Percentiles rank a stretch among this genome's conserved stretches.
Conservation (phyloP, 2,888 invertebrate species). For the Lysandra bellargus region DNA sequence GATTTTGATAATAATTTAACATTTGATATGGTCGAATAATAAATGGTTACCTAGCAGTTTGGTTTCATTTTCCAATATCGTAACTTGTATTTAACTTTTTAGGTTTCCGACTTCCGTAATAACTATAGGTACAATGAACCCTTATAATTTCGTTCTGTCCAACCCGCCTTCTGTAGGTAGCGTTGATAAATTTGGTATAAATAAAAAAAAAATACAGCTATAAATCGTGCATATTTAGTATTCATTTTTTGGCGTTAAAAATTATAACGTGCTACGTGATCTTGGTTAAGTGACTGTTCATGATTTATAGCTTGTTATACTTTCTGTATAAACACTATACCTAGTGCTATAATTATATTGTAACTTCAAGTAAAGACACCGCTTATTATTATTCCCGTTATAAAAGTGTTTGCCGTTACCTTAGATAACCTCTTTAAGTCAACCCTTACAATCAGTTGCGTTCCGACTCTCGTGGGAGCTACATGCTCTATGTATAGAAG, state of each 20-base stretch:
- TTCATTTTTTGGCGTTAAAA: no score
- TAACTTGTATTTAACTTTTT: not conserved
- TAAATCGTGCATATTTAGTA: no score
- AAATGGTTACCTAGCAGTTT: not conserved
- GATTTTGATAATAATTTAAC: conserved; percentile 50
- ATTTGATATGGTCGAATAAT: not conserved
- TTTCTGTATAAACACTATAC: not conserved
- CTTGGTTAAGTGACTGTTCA: no score
- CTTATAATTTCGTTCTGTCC: no score
- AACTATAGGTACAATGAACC: no score
- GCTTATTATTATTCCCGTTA: not conserved
- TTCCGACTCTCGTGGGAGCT: not conserved
- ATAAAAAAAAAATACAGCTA: no score
- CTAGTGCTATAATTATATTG: not conserved
- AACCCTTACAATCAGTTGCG: not conserved
- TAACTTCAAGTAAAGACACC: not conserved
- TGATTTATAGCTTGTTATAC: not conserved
- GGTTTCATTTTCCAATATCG: not conserved
- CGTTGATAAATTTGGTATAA: no score
- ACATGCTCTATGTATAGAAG: not conserved
- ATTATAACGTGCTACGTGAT: no score
- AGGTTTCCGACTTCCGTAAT: not conserved
- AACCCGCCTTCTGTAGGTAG: no score
- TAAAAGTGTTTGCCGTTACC: not conserved
- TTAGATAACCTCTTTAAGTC: conserved; percentile 5